Percentiles rank a stretch among this genome's conserved stretches.
These are phyloP conservation scores for Mohoua ochrocephala DNA, from an alignment of 2,113 vertebrate species.

Conservation along the genomic window DNA sequence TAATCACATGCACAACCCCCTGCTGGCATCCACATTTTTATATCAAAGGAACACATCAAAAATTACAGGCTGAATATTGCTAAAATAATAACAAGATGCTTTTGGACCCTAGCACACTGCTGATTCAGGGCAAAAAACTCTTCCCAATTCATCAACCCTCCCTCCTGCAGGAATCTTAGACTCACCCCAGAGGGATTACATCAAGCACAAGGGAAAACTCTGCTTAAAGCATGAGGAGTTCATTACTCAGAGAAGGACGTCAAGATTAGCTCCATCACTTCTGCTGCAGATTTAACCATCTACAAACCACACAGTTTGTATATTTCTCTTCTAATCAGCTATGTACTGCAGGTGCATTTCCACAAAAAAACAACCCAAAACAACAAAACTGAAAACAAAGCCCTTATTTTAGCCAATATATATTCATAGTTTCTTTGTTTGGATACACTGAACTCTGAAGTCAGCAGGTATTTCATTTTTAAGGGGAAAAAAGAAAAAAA, in stretches of 20 bases:
- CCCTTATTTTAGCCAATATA: constrained; percentile 38
- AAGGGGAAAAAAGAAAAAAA: background rate
- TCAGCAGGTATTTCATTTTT: background rate
- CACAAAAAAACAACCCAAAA: background rate
- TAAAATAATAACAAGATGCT: background rate
- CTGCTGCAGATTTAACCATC: background rate
- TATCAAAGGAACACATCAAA: background rate
- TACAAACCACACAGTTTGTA: background rate
- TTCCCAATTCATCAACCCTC: background rate
- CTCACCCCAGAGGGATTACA: background rate
- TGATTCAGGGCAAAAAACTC: background rate
- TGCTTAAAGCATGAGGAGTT: background rate
- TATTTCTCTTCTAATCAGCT: background rate
- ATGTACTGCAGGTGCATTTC: background rate
- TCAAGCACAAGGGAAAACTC: background rate
- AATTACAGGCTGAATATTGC: background rate
- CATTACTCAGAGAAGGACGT: background rate
- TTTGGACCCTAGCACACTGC: background rate
- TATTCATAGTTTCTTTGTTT: constrained; percentile 13
- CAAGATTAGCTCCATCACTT: background rate
- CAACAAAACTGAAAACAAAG: background rate
- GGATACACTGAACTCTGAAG: background rate
- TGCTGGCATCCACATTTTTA: background rate
- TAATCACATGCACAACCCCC: background rate
- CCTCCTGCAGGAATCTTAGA: background rate